Evolutionary conservation across 2,797 vertebrate species (phyloP).

Genomic region (Gambelia wislizenii): DNA sequence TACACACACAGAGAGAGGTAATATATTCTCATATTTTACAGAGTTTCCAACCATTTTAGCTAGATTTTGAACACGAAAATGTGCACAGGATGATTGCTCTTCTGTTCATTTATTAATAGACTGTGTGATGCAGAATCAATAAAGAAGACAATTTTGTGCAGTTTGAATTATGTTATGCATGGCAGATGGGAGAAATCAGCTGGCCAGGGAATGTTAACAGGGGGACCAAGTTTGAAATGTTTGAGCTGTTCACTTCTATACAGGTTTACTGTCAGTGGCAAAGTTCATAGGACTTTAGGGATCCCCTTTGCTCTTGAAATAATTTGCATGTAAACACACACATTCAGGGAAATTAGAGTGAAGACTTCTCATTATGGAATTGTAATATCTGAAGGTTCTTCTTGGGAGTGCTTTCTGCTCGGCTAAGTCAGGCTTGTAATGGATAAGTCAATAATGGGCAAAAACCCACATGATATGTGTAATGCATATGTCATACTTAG

Average conservation of each 20-base stretch:
- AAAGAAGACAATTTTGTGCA: conserved; percentile 24
- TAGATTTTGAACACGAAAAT: conserved; percentile 1
- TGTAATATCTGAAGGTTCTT: neutral
- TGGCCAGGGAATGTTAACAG: conserved; percentile 42
- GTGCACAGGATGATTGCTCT: neutral
- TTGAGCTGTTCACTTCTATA: neutral
- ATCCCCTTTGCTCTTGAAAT: neutral
- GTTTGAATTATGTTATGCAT: conserved; percentile 48
- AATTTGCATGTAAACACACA: neutral
- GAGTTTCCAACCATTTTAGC: conserved; percentile 14
- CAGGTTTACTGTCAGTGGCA: neutral
- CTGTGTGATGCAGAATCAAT: conserved; percentile 36
- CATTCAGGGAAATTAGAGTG: neutral
- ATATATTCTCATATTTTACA: neutral
- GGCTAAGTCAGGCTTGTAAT: neutral
- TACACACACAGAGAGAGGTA: neutral
- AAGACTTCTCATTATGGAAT: neutral
- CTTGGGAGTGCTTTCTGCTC: neutral
- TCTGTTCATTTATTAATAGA: neutral
- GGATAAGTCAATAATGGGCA: neutral
- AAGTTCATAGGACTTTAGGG: neutral
- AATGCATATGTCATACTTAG: neutral
- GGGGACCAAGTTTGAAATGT: neutral
- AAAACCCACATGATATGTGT: neutral
- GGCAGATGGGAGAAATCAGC: conserved; percentile 27